Base-by-base conservation (phyloP, 2,888 invertebrate species). In the Ormyrus rosae region DNA sequence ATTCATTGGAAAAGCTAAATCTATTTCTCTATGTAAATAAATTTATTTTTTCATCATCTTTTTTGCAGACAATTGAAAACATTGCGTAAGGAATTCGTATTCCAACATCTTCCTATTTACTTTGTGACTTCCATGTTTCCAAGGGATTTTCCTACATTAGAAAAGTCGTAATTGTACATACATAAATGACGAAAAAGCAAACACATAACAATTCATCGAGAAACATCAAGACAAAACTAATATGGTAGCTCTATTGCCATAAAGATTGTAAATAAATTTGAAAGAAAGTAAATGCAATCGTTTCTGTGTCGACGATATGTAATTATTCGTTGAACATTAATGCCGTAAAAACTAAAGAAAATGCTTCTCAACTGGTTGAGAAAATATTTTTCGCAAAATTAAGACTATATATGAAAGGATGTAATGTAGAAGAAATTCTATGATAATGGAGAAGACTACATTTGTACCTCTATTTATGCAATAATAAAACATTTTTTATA, bases 401-500 rank as follows among this genome's bases (percentile, higher is more conserved):
- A 46, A 50, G 34, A 51, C 34, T 34, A 51, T 13, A n/a, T 10
- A 8, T 34, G 10, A 19, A 68, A 74, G 50, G 13, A 60, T 80
- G 64, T 80, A 65, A 64, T 65, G 71, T 67, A 69, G 51, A 63
- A 61, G 65, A 11, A 63, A 69, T 61, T 73, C 56, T 63, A 69
- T 51, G n/a, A n/a, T 63, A 10, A 19, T 45, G 19, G 11, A 75
- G 68, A 76, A 67, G 13, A 68, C 56, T 76, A 81, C 65, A 50
- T 73, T 81, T 81, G 77, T 81, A 81, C 70, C 68, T 81, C 58
- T 73, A 64, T 58, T 69, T 73, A 81, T 63, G 77, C 73, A 81
- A 81, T 78, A 78, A 76, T 61, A 80, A 80, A 75, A 80, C 56
- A 34, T n/a, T 56, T 81, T 77, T 81, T 81, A 78, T 81, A 78